Base-by-base conservation (phyloP, 2,113 vertebrate species). In the Gopherus evgoodei region DNA sequence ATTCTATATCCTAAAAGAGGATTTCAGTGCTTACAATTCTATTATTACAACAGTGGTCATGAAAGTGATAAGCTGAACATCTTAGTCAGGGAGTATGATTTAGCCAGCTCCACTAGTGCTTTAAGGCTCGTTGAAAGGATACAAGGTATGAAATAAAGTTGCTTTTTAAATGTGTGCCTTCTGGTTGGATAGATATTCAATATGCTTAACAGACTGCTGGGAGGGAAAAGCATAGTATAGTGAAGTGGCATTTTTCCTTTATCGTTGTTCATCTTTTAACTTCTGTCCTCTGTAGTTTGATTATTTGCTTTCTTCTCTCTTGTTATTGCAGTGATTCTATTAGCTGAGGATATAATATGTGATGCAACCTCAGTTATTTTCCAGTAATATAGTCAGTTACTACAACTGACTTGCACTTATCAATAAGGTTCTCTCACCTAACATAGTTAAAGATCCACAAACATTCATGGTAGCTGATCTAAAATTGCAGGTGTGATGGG, bases 21-120 rank as follows among this genome's bases (percentile, higher is more conserved):
- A 14, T 99, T 98, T 88, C 99, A 99, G 93, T 99, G 99, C 95
- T 95, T 99, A 96, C 98, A 99, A 93, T 99, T 99, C 98, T 99
- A 99, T 97, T 98, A 98, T 87, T 99, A 99, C 89, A 98, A 98
- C 97, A 99, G 98, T 0, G 99, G 98, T 29, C 95, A 93, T 0
- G 44, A 96, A 92, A 95, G 25, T 0, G 98, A 99, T 93, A 94
- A 27, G 2, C 97, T 99, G 69, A 97, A 96, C 11, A 97, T 99
- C 92, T 98, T 95, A 54, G 94, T 99, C 88, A 98, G 98, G 83
- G 98, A 99, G 80, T 99, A 99, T 59, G 95, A 98, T 3, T 13
- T 76, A 53, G 83, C 54, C 16, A 81, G 96, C 17, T 97, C 97
- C 1, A 97, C 96, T 0, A 98, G 99, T 22, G 97, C 44, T 44